Evolutionary conservation across 2,113 vertebrate species (phyloP), one percentile per base, ranked within the genome.

Genomic region (Henicopernis longicauda): DNA sequence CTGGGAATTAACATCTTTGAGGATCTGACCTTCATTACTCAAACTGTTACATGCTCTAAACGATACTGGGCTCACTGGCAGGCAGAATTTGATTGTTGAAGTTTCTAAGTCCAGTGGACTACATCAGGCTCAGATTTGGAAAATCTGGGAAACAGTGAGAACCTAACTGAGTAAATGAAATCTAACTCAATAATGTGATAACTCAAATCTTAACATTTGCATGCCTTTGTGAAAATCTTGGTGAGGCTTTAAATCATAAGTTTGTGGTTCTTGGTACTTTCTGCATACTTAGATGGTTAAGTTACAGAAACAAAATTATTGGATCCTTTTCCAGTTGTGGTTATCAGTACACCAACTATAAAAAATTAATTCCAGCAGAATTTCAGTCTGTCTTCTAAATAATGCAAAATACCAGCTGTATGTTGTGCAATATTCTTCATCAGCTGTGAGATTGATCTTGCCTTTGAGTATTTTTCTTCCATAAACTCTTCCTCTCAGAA

Each of bases 361-460:
- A 72, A 72, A 78, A 31, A 57, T 14, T 19, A 84, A 79, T 92
- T 89, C 57, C 44, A 72, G 36, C 7, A 87, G 61, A 82, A 79
- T 87, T 91, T 91, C 69, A 65, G 47, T 42, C 82, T 92, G 13
- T 42, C 47, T 84, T 79, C 57, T 94, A 89, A 89, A 79, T 91
- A 89, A 91, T 89, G 49, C 77, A 95, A 82, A 97, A 89, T 76
- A 71, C 69, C 94, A 94, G 70, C 76, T 95, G 86, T 95, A 45
- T 74, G 40, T 79, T 89, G 21, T 79, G 27, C 57, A 79, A 42
- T 92, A 49, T 57, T 87, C 86, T 95, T 93, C 57, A 69, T 85
- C 86, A 95, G 52, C 82, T 74, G 11, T 83, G 77, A 91, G 80
- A 87, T 9, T 86, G 55, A 84, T 92, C 93, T 93, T 94, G 40